Evolutionary conservation across 2,797 vertebrate species (phyloP), one percentile per base, ranked within the genome.

Genomic region (Chiroxiphia lanceolata): DNA sequence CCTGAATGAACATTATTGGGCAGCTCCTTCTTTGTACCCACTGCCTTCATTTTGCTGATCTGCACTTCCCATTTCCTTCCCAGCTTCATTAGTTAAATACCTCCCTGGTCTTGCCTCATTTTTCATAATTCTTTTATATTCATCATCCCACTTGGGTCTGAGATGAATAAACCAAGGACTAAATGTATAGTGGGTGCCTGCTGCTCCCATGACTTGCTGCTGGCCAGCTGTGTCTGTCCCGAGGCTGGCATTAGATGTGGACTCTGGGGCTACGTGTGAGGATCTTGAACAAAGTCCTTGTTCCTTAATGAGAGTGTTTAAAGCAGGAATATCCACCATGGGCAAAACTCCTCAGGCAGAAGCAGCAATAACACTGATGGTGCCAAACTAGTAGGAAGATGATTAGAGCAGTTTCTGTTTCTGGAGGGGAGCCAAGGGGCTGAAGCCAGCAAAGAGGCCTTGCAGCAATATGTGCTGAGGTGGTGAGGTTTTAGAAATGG

Each of bases 311-410:
- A 95, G 53, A 38, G 53, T 5, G 29, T 90, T 95, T 95, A 88
- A 94, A 94, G 51, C 3, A 15, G 88, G 88, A 96, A 76, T 77
- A 76, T 96, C 93, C 77, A 83, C 63, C 27, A 15, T 0, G 1
- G 85, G 70, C 74, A 74, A 89, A 94, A 65, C 48, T 79, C 68
- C 47, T 95, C 61, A 74, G 86, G 93, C 90, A 93, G 94, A 96
- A 95, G 94, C 91, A 87, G 75, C 92, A 93, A 25, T 74, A 95
- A 93, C 85, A 45, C 75, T 20, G 50, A 70, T n/a, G 72, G 74
- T 96, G 93, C 94, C 85, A 95, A 72, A 79, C 74, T 91, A 93
- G 89, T 92, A 89, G 87, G 87, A 96, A 87, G 93, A 95, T 6
- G 57, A 93, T 95, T 92, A 95, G 86, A 95, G 87, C 56, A 88